Percentiles rank a stretch among this genome's conserved stretches.
Conservation (phyloP, 2,797 vertebrate genomes). For the Phataginus tricuspis region DNA sequence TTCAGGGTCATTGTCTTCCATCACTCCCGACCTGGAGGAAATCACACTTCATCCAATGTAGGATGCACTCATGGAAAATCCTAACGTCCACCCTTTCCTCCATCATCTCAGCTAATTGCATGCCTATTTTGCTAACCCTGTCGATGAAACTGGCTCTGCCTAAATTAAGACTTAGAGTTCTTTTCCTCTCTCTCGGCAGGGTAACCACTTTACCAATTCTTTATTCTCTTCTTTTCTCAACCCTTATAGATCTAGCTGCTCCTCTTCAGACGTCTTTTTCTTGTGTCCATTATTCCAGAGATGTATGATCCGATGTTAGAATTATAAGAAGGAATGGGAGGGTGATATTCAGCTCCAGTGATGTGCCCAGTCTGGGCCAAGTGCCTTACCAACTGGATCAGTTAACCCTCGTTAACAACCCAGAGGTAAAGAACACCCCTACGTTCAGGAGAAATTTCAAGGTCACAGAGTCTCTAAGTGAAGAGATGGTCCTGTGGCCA, state of each 20-base stretch:
- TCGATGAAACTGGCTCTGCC: background rate
- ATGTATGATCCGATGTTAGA: background rate
- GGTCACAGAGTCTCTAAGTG: background rate
- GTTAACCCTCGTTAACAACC: background rate
- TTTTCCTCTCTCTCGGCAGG: background rate
- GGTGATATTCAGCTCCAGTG: fast-evolving
- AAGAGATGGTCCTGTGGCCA: fast-evolving
- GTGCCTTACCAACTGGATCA: too few species aligned
- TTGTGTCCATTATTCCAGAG: background rate
- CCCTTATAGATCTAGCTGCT: background rate
- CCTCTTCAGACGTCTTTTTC: background rate
- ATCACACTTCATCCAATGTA: fast-evolving
- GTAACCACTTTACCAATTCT: background rate
- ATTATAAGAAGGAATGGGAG: too few species aligned
- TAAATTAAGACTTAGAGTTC: background rate
- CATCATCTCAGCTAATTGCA: too few species aligned
- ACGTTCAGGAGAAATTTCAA: background rate
- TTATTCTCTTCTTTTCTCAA: background rate
- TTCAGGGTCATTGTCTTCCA: fast-evolving
- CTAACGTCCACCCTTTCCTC: background rate
- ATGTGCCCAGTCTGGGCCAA: background rate
- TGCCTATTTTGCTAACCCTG: background rate
- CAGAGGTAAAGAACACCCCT: background rate
- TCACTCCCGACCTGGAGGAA: fast-evolving
- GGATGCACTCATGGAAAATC: fast-evolving